Conservation (phyloP, 2,113 vertebrate species). For the Bubo blakistoni region DNA sequence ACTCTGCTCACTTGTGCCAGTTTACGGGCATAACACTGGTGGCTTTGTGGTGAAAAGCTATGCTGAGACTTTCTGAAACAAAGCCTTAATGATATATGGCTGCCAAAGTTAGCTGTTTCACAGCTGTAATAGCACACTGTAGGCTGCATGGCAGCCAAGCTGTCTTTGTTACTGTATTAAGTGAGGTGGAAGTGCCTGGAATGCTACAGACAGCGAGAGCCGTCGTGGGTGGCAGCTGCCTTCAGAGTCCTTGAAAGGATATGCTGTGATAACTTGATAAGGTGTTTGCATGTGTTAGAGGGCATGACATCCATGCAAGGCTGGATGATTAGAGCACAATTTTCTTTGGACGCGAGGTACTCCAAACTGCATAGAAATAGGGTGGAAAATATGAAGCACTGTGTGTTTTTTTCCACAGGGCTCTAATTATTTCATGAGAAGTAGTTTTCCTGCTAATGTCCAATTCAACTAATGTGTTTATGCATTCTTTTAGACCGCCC, state of each 20-base stretch:
- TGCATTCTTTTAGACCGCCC: not conserved
- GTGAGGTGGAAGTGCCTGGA: constrained; percentile 49
- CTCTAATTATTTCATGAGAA: not conserved
- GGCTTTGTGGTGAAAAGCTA: constrained; percentile 19
- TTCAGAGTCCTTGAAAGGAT: constrained; percentile 59
- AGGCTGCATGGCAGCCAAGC: constrained; percentile 38
- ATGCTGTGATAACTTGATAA: constrained; percentile 52
- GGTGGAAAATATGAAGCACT: not conserved
- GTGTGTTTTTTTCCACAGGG: not conserved
- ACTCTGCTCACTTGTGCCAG: not conserved
- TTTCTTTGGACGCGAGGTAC: not conserved
- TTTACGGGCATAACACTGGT: not conserved
- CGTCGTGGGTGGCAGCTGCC: constrained; percentile 67
- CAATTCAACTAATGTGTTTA: not conserved
- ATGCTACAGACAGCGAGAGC: constrained; percentile 50
- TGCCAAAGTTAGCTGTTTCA: constrained; percentile 72
- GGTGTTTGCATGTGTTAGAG: constrained; percentile 37
- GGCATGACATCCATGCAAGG: constrained; percentile 12
- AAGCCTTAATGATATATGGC: constrained; percentile 64
- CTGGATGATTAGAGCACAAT: not conserved
- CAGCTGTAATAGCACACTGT: constrained; percentile 73
- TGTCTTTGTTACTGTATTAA: constrained; percentile 67
- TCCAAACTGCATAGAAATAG: not conserved
- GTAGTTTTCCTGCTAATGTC: not conserved
- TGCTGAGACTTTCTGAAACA: constrained; percentile 63